Base-by-base conservation (phyloP, 2,113 vertebrate genomes). In the Gadus macrocephalus region DNA sequence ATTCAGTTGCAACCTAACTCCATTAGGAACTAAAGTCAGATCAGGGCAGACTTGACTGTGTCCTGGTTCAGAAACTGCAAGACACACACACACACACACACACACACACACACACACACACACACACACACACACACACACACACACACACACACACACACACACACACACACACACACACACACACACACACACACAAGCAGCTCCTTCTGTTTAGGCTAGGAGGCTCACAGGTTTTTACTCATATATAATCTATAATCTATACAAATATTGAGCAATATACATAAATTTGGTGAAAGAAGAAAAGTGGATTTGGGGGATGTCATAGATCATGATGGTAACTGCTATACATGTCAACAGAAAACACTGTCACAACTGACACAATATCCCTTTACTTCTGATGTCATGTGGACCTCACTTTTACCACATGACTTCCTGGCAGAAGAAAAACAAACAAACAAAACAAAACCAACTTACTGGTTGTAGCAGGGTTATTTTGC, bases 401-500 rank as follows among this genome's bases (percentile, higher is more conserved):
- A 88, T 76, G 68, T 70, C 66, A 69, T 62, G 53, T 28, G 77
- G 76, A 83, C 88, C 77, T 72, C 88, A 87, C 92, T 35, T 35
- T 49, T 9, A 9, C 14, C 42, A 49, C 7, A 9, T 49, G 42
- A 14, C 11, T 49, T 49, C 42, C 42, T 49, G 42, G 42, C 2
- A 49, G 42, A 2, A 49, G 42, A 9, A 49, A 49, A 49, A 49
- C 2, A 12, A 49, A 49, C 42, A 12, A 49, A 49, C 9, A 12
- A 14, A 49, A 49, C 42, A 49, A 1, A 49, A 49, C 42, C 5
- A 49, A 81, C 82, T 86, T 90, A 87, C 91, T 67, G 91, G 55
- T 86, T 88, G 83, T 87, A 82, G 92, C 85, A 72, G 74, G 68
- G 64, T 84, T 92, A 91, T 91, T 91, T 86, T 92, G 88, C 90